Evolutionary conservation across 2,888 invertebrate species (phyloP).

Genomic region (Xylota segnis): DNA sequence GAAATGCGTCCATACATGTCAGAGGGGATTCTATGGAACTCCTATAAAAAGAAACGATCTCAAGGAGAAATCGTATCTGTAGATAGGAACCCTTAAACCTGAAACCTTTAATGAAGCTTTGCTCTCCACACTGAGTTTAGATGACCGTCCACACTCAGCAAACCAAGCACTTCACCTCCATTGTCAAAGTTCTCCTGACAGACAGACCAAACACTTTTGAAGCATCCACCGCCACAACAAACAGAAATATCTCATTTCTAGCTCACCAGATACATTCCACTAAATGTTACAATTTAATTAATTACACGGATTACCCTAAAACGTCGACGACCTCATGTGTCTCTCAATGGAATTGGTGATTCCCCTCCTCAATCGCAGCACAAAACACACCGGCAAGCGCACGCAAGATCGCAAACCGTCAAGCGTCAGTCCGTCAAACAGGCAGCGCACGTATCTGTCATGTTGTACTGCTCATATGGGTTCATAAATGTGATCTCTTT

Average conservation of each 20-base stretch:
- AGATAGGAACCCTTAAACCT: too few relatives aligned
- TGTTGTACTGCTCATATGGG: conserved; percentile 60
- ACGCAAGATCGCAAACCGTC: conserved; percentile 6
- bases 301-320: conserved; percentile 40
- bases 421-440: conserved; percentile 1
- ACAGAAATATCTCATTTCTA: conserved; percentile 12
- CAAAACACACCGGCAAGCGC: neutral
- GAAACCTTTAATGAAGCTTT: too few relatives aligned
- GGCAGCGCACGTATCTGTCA: conserved; percentile 39
- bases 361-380: conserved; percentile 17
- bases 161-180: too few relatives aligned
- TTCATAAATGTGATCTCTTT: conserved; percentile 57
- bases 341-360: conserved; percentile 11
- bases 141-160: too few relatives aligned
- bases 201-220: neutral
- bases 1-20: too few relatives aligned
- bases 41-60: too few relatives aligned
- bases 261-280: conserved; percentile 22
- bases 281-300: conserved; percentile 57
- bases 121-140: too few relatives aligned
- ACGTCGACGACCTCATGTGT: conserved; percentile 53
- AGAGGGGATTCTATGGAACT: too few relatives aligned
- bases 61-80: too few relatives aligned
- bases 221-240: neutral
- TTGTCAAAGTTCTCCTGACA: neutral